Conservation (phyloP, 2,797 vertebrate genomes). For the Coendou prehensilis region DNA sequence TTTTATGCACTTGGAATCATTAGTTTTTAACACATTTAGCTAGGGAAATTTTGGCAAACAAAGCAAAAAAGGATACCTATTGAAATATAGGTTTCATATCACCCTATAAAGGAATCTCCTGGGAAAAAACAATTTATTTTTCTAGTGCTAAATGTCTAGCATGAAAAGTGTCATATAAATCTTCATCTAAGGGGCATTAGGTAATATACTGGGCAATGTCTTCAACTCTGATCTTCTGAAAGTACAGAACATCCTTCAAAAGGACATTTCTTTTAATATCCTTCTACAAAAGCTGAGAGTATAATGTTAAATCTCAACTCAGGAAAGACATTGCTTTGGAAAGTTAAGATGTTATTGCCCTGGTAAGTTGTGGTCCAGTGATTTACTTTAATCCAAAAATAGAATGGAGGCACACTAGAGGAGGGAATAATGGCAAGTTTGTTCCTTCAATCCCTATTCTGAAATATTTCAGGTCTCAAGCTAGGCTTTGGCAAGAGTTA, state of each 20-base stretch:
- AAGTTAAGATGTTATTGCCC: constrained; percentile 22
- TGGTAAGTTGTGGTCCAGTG: neutral
- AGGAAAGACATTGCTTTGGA: neutral
- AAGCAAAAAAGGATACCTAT: neutral
- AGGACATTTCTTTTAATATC: constrained; percentile 1
- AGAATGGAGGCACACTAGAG: neutral
- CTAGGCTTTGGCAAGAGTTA: neutral
- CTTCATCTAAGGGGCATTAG: constrained; percentile 1
- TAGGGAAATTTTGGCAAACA: neutral
- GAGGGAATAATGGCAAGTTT: neutral
- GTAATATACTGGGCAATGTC: neutral
- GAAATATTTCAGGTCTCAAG: neutral
- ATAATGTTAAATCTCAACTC: constrained; percentile 43
- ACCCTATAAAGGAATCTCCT: neutral
- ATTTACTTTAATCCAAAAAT: constrained; percentile 30
- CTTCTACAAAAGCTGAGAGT: neutral
- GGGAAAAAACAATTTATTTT: neutral
- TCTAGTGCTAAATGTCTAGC: neutral
- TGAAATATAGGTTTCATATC: constrained; percentile 34
- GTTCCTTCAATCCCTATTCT: neutral
- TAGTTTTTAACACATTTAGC: neutral
- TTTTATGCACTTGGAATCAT: neutral
- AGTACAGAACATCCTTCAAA: constrained; percentile 22
- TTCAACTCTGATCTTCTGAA: constrained; percentile 55
- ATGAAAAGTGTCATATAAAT: neutral